Evolutionary conservation across 92 coral and sea anemone genomes (phyloP).

Genomic region (Paramuricea clavata): DNA sequence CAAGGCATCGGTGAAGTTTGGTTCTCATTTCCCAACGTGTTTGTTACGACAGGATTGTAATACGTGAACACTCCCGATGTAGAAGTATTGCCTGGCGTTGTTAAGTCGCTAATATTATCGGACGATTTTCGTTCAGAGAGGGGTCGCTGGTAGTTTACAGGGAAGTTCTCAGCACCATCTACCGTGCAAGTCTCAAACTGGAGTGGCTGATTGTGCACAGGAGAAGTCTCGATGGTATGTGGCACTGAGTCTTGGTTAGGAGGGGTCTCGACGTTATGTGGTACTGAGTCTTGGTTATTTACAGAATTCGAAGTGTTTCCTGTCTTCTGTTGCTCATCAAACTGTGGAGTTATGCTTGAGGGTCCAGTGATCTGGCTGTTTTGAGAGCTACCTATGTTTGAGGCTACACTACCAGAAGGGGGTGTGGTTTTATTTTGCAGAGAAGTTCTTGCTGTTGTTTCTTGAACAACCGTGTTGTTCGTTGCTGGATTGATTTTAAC

Average conservation of each 20-base stretch:
- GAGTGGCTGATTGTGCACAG: neutral
- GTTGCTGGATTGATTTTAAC: neutral
- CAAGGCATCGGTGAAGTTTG: neutral
- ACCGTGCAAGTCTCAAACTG: neutral
- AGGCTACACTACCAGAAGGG: neutral
- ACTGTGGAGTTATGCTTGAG: neutral
- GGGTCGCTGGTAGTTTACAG: neutral
- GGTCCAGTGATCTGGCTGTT: neutral
- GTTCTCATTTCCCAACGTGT: neutral
- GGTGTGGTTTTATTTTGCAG: neutral
- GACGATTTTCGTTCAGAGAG: neutral
- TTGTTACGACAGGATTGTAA: constrained; percentile 2
- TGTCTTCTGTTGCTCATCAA: neutral
- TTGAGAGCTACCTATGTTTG: neutral
- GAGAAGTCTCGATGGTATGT: neutral
- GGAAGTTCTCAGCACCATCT: neutral
- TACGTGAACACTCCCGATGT: constrained; percentile 7
- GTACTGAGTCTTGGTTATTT: neutral
- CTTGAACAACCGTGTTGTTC: neutral
- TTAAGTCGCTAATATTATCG: neutral
- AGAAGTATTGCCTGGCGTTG: too few species aligned
- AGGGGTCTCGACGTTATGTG: neutral
- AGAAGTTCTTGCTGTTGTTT: neutral
- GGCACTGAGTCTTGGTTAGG: too few species aligned
- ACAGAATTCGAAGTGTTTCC: neutral